Base-by-base conservation (phyloP, 92 coral and sea anemone species). In the Siderastrea radians region DNA sequence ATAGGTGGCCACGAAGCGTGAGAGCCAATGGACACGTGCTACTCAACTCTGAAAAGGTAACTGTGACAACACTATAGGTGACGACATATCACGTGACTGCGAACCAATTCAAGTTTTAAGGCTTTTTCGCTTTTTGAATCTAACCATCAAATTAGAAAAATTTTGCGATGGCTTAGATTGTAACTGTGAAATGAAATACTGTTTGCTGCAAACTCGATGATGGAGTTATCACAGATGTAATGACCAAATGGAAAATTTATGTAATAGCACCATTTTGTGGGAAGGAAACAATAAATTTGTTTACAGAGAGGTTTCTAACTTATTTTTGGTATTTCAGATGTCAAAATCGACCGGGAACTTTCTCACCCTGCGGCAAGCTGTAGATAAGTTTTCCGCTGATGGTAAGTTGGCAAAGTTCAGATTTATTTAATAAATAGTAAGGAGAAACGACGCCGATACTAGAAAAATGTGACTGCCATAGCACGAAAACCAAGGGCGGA, bases 301-400 rank as follows among this genome's bases (percentile, higher is more conserved):
- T 6, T 10, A 14, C 5, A 14, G 16, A n/a, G 19, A 5, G 12
- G 14, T 69, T 81, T 81, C 16, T 43, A 60, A 38, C 14, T 60
- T 77, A 60, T 38, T 89, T 19, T 13, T 12, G 38, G 5, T 81
- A 15, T 68, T 83, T 72, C 83, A 97, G 99, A 97, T 97, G 99
- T 94, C 99, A 19, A 97, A 97, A 78, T 95, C 98, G 48, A 97
- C 99, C 65, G 99, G 99, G 46, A 97, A 97, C 87, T 97, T 97
- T 63, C 86, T 97, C 66, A 97, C 99, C 50, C 93, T 97, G 54
- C 80, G 84, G 45, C 92, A 92, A 79, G 99, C 99, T 9, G 50
- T 97, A 15, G 93, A 94, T 67, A 97, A 97, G 90, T 97, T 97
- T 82, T 97, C 99, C 8, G 99, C 99, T 13, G 99, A 97, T 75